Percentiles rank a stretch among this genome's conserved stretches.
Conservation (phyloP, 2,888 invertebrate genomes). For the Trichopoda pennipes region DNA sequence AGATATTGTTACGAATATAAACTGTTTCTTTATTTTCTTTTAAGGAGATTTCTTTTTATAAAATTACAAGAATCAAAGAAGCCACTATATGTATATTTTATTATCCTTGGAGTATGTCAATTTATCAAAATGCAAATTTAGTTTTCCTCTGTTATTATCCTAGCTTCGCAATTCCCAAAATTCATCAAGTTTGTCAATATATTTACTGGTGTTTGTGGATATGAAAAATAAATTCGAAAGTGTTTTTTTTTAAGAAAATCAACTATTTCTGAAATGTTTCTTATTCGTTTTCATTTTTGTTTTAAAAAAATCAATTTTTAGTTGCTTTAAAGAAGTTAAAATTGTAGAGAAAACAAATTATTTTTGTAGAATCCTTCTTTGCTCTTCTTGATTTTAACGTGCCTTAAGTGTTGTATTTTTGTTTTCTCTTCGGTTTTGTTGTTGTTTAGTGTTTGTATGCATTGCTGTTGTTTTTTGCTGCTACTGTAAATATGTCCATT, state of each 20-base stretch:
- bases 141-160: conserved; percentile 19
- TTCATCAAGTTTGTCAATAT: conserved; percentile 60
- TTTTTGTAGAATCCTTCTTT: conserved; percentile 25
- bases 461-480: conserved; percentile 21
- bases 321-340: conserved; percentile 23
- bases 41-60: neutral
- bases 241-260: conserved; percentile 7
- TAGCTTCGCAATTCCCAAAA: conserved; percentile 58
- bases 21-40: neutral
- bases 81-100: conserved; percentile 1
- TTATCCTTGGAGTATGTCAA: conserved; percentile 62
- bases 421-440: conserved; percentile 12
- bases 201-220: conserved; percentile 51
- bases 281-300: neutral
- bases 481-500: conserved; percentile 50
- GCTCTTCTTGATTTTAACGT: conserved; percentile 38
- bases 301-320: conserved; percentile 61
- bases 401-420: conserved; percentile 43
- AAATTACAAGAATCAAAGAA: conserved; percentile 24
- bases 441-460: conserved; percentile 17
- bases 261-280: neutral
- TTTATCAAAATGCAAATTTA: conserved; percentile 64
- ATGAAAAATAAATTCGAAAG: conserved; percentile 18
- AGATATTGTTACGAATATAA: neutral
- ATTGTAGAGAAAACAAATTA: neutral